A percentile compares a stretch with the other conserved stretches of the same genome.
These are phyloP conservation scores for Myxocyprinus asiaticus DNA, from an alignment of 2,113 vertebrate genomes.

Conservation along the genomic window DNA sequence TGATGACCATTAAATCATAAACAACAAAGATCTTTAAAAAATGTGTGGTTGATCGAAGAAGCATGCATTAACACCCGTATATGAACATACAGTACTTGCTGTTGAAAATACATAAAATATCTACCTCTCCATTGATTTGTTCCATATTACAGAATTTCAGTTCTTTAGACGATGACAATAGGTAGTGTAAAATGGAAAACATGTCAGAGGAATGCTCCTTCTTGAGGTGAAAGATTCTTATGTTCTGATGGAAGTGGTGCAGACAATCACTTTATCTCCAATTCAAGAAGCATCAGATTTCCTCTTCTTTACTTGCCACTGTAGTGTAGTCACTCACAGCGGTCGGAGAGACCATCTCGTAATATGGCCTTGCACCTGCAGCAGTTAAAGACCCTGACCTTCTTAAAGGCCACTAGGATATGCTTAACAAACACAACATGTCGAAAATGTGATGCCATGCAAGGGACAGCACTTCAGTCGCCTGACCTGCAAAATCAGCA, in stretches of 20 bases:
- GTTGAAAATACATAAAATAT: slow-evolving; percentile 21
- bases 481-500: slow-evolving; percentile 3
- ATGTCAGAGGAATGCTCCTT: background rate
- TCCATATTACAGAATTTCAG: background rate
- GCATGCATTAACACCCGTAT: slow-evolving; percentile 50
- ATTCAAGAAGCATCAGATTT: no score
- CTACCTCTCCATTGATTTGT: slow-evolving; percentile 1
- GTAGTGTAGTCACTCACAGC: no score
- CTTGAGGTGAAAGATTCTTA: background rate
- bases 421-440: slow-evolving; percentile 17
- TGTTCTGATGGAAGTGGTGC: background rate
- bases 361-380: background rate
- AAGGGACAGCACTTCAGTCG: background rate
- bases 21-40: slow-evolving; percentile 23
- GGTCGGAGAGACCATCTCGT: background rate
- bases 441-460: slow-evolving; percentile 1
- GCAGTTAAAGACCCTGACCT: slow-evolving; percentile 31
- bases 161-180: background rate
- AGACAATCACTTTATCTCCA: background rate
- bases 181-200: background rate
- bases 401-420: slow-evolving; percentile 26
- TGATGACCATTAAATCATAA: slow-evolving; percentile 12
- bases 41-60: slow-evolving; percentile 24
- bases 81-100: slow-evolving; percentile 40
- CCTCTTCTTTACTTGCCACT: no score